Evolutionary conservation across 2,113 vertebrate genomes (phyloP).

Genomic region (Baryphthengus martii): DNA sequence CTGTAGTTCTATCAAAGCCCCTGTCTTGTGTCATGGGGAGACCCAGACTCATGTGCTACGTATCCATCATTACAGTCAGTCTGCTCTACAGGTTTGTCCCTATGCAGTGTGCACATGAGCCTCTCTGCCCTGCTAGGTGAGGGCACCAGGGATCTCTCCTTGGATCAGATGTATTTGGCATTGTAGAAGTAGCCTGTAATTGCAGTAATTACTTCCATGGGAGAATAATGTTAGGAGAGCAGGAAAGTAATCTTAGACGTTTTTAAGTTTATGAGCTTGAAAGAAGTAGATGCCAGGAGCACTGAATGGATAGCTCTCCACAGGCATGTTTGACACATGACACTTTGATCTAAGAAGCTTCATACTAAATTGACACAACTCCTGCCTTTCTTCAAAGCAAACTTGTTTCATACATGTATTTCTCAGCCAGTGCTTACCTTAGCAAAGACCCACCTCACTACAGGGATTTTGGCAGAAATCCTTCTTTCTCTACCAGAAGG

Average conservation of each 20-base stretch:
- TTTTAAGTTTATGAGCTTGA: not conserved
- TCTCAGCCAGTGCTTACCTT: not conserved
- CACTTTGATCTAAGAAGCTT: not conserved
- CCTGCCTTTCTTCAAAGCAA: not conserved
- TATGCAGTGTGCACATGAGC: not conserved
- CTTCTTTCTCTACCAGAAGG: not conserved
- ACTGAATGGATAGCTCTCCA: not conserved
- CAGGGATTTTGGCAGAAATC: not conserved
- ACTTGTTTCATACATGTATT: not conserved
- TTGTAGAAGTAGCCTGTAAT: not conserved
- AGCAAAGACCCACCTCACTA: not conserved
- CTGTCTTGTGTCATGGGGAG: not conserved
- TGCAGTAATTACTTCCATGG: not conserved
- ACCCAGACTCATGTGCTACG: rapidly evolving
- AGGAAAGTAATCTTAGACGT: not conserved
- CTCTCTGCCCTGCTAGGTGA: not conserved
- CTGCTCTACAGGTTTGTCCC: not conserved
- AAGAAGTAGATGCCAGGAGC: not conserved
- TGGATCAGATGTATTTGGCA: not conserved
- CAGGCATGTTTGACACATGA: not conserved
- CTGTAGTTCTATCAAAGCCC: not conserved
- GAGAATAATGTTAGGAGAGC: not conserved
- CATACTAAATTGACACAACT: not conserved
- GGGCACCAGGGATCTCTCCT: not conserved
- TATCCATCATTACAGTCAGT: no score